Conservation (phyloP, 2,888 invertebrate genomes). For the Pammene aurita region DNA sequence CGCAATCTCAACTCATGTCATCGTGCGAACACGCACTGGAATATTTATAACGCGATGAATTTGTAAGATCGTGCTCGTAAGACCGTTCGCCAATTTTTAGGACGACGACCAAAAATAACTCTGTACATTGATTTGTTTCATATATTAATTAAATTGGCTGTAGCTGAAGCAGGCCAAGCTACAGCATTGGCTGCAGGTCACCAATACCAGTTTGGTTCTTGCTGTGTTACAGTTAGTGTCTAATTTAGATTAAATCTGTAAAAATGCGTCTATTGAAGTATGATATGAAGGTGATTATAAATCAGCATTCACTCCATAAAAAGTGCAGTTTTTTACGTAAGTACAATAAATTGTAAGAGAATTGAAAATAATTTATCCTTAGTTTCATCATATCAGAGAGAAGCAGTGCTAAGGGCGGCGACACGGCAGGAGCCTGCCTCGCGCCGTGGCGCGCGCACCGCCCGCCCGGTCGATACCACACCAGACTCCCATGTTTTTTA, state of each 20-base stretch:
- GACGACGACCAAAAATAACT: background rate
- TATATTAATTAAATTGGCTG: background rate
- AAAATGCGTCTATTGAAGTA: too few species aligned
- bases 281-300: too few species aligned
- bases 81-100: background rate
- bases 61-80: background rate
- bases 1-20: too few species aligned
- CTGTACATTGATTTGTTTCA: too few species aligned
- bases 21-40: too few species aligned
- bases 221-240: too few species aligned
- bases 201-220: too few species aligned
- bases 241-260: too few species aligned
- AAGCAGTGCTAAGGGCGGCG: constrained; percentile 22
- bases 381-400: constrained; percentile 2
- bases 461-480: constrained; percentile 76
- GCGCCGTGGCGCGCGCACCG: constrained; percentile 70
- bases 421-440: constrained; percentile 48
- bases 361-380: background rate
- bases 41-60: too few species aligned
- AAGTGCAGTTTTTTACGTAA: too few species aligned
- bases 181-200: too few species aligned
- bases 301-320: too few species aligned
- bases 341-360: background rate
- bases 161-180: background rate
- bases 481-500: constrained; percentile 81